phyloP scores from a whole-genome alignment of 2,888 invertebrate species.

The Drosophila recens region DNA sequence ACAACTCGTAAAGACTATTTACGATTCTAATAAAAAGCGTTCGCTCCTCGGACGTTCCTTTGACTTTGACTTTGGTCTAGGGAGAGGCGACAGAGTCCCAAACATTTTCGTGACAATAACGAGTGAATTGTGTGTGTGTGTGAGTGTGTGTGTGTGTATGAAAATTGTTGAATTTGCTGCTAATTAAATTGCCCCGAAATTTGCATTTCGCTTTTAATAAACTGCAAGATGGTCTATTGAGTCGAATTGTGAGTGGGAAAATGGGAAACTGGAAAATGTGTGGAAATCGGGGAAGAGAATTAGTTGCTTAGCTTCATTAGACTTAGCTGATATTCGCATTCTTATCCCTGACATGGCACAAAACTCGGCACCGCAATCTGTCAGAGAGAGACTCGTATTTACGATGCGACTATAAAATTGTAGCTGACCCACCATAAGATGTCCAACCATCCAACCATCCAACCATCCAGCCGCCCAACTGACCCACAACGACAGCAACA shows the following conservation, averaged over 20 bases:
- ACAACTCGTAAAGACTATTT: conserved; percentile 80
- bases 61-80: conserved; percentile 44
- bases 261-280: neutral
- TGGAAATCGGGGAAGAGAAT: neutral
- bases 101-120: conserved; percentile 65
- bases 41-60: conserved; percentile 49
- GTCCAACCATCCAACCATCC: neutral
- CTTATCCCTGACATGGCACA: conserved; percentile 71
- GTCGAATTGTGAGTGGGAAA: neutral
- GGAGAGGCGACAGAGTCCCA: conserved; percentile 32
- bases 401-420: conserved; percentile 50
- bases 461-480: conserved; percentile 1
- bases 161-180: conserved; percentile 79
- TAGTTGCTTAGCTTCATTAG: conserved; percentile 38
- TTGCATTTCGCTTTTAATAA: conserved; percentile 75
- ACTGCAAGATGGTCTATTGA: conserved; percentile 45
- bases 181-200: conserved; percentile 75
- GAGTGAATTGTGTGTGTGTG: conserved; percentile 42
- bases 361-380: conserved; percentile 45
- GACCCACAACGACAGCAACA: neutral
- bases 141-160: conserved; percentile 30
- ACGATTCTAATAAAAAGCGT: conserved; percentile 79
- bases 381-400: conserved; percentile 40
- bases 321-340: conserved; percentile 12
- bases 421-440: conserved; percentile 37